phyloP scores from a whole-genome alignment of 1,140 invertebrate genomes.

The Drosophila watanabei region DNA sequence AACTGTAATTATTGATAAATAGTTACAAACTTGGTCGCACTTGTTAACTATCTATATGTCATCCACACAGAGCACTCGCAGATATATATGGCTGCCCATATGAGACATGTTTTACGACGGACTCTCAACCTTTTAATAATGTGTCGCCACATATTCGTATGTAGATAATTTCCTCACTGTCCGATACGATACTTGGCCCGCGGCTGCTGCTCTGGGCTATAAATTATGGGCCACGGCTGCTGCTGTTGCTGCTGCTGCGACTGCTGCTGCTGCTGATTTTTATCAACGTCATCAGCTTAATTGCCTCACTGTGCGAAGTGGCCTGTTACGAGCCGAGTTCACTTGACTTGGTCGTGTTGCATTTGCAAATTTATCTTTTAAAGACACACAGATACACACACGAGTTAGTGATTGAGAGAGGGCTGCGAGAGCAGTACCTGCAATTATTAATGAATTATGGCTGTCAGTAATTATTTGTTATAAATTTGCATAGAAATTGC shows the following conservation, averaged over 20 bases:
- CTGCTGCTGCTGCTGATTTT: constrained; percentile 72
- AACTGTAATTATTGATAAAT: constrained; percentile 53
- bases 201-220: constrained; percentile 48
- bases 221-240: constrained; percentile 66
- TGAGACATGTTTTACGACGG: constrained; percentile 51
- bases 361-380: constrained; percentile 75
- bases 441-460: constrained; percentile 85
- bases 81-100: constrained; percentile 24
- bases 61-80: constrained; percentile 19
- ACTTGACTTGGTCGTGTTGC: constrained; percentile 39
- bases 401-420: constrained; percentile 29
- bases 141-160: constrained; percentile 64
- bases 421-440: constrained; percentile 50
- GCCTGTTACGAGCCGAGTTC: constrained; percentile 43
- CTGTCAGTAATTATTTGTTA: constrained; percentile 85
- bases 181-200: constrained; percentile 29
- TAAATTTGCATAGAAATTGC: constrained; percentile 85
- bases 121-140: constrained; percentile 70
- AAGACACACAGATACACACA: constrained; percentile 39
- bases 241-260: constrained; percentile 36
- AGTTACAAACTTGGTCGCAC: constrained; percentile 45
- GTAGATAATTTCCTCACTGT: constrained; percentile 70
- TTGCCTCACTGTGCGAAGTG: constrained; percentile 75
- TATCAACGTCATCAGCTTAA: constrained; percentile 84
- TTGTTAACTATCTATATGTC: constrained; percentile 49